phyloP scores from a whole-genome alignment of 2,888 invertebrate species.

The Lepidocyrtinus sp. region DNA sequence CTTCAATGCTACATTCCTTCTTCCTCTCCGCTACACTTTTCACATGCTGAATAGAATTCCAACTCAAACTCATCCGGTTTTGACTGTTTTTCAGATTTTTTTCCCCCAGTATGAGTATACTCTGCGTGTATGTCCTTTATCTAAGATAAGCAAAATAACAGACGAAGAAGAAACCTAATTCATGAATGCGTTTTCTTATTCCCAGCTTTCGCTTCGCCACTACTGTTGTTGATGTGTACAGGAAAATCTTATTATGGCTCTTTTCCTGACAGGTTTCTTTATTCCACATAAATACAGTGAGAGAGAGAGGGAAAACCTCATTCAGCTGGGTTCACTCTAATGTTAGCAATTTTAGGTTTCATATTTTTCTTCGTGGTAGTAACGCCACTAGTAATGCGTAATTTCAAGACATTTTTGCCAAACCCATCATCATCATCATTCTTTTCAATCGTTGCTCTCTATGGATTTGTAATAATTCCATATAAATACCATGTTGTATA shows the following conservation, averaged over 20 bases:
- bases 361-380: no score
- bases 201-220: conserved; percentile 33
- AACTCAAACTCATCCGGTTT: no score
- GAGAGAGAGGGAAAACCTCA: neutral
- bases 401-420: conserved; percentile 42
- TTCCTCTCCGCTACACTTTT: no score
- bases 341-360: conserved; percentile 43
- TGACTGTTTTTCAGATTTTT: no score
- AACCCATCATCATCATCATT: conserved; percentile 42
- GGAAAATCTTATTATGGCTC: conserved; percentile 48
- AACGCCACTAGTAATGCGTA: conserved; percentile 47
- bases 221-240: conserved; percentile 53
- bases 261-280: conserved; percentile 49
- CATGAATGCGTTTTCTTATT: conserved; percentile 35
- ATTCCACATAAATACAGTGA: no score
- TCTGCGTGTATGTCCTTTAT: no score
- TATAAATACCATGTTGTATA: no score
- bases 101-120: no score
- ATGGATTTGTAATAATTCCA: conserved; percentile 29
- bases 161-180: conserved; percentile 18
- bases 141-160: no score
- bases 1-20: neutral
- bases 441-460: no score
- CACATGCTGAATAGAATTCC: no score
- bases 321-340: conserved; percentile 40